Evolutionary conservation across 2,888 invertebrate genomes (phyloP).

Genomic region (Dynastes maya): DNA sequence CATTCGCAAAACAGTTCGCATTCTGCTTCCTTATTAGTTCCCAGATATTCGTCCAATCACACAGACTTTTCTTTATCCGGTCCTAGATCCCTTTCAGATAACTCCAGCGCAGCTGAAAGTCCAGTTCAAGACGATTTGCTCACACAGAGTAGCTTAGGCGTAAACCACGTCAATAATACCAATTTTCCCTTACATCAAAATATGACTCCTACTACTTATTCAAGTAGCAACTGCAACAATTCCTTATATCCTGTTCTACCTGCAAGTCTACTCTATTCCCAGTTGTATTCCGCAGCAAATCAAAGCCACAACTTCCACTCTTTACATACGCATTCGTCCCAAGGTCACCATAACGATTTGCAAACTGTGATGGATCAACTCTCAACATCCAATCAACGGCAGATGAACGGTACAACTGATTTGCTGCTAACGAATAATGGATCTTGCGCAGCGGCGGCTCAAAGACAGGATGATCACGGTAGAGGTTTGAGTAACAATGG

Average conservation of each 20-base stretch:
- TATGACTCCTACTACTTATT: slow-evolving; percentile 69
- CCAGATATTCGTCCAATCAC: slow-evolving; percentile 78
- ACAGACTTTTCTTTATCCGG: slow-evolving; percentile 80
- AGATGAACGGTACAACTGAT: slow-evolving; percentile 71
- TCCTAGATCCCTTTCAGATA: slow-evolving; percentile 86
- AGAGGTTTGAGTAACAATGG: slow-evolving; percentile 68
- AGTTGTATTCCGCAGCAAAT: slow-evolving; percentile 86
- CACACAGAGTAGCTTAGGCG: slow-evolving; percentile 77
- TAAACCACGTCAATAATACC: slow-evolving; percentile 72
- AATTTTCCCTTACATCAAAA: slow-evolving; percentile 76
- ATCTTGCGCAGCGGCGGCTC: slow-evolving; percentile 75
- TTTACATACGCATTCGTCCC: slow-evolving; percentile 77
- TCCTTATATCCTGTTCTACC: slow-evolving; percentile 86
- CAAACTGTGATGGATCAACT: slow-evolving; percentile 86
- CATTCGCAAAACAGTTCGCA: slow-evolving; percentile 69
- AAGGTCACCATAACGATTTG: slow-evolving; percentile 75
- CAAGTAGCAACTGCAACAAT: slow-evolving; percentile 78
- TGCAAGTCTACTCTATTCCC: slow-evolving; percentile 87
- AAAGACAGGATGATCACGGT: slow-evolving; percentile 74
- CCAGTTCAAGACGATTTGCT: slow-evolving; percentile 86
- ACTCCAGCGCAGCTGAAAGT: slow-evolving; percentile 87
- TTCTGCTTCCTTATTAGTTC: slow-evolving; percentile 75
- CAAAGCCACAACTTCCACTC: slow-evolving; percentile 83
- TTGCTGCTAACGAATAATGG: slow-evolving; percentile 74
- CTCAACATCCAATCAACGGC: slow-evolving; percentile 75